These are phyloP conservation scores for Luidia sarsii DNA, from an alignment of 53 echinoderm and acorn worm genomes.

Conservation along the genomic window DNA sequence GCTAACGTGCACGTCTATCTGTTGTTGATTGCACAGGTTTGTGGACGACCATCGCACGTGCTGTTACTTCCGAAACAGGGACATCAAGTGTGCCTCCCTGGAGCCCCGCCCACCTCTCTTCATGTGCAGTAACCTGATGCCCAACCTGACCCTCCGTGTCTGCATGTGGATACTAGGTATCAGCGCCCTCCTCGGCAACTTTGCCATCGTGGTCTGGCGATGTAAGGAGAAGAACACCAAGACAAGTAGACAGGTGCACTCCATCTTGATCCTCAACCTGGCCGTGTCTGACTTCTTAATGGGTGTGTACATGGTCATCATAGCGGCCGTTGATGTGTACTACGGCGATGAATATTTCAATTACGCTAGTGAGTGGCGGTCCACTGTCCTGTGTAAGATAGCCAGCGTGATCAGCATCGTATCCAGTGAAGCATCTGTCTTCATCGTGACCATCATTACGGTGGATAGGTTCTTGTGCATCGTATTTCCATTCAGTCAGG, in stretches of 20 bases:
- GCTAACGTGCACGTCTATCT: too few species aligned
- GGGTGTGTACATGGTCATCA: constrained; percentile 70
- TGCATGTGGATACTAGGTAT: constrained; percentile 59
- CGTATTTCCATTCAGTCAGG: constrained; percentile 60
- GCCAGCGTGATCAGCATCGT: constrained; percentile 61
- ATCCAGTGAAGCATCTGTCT: constrained; percentile 70
- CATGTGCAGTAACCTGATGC: constrained; percentile 52
- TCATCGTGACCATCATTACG: constrained; percentile 62
- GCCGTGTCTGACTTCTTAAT: constrained; percentile 59
- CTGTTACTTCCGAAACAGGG: constrained; percentile 24
- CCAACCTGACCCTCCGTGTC: constrained; percentile 11
- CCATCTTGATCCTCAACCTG: constrained; percentile 49
- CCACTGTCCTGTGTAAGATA: constrained; percentile 43
- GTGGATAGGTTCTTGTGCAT: constrained; percentile 65
- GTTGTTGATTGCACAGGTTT: constrained; percentile 8
- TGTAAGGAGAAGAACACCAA: constrained; percentile 31
- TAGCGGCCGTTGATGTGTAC: constrained; percentile 52
- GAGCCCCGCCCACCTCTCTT: constrained; percentile 53
- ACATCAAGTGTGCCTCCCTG: constrained; percentile 11
- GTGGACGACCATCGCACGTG: constrained; percentile 61
- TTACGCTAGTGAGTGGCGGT: constrained; percentile 57
- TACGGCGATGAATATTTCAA: constrained; percentile 55
- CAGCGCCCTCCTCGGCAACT: constrained; percentile 56
- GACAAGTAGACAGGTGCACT: constrained; percentile 46
- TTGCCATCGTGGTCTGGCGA: constrained; percentile 38